Conservation (phyloP, 2,797 vertebrate genomes). For the Bryconaethiops microstoma region DNA sequence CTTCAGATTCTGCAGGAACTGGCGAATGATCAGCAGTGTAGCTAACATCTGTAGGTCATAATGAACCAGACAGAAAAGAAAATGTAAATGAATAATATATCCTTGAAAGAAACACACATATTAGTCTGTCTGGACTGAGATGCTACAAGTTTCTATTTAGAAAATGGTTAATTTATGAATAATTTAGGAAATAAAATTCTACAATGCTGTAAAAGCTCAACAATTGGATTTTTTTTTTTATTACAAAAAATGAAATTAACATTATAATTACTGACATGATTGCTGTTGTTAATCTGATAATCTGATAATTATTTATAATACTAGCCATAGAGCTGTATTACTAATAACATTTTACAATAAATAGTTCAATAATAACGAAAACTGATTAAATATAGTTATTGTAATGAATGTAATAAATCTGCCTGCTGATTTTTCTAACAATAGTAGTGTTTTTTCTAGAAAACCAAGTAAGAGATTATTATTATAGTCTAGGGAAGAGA, state of each 20-base stretch:
- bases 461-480: neutral
- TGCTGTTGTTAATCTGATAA: no score
- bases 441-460: neutral
- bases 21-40: constrained; percentile 94
- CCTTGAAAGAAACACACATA: neutral
- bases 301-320: no score
- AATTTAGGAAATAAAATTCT: neutral
- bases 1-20: constrained; percentile 94
- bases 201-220: neutral
- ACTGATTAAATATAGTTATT: no score
- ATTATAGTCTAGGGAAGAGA: neutral
- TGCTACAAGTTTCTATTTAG: neutral
- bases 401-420: neutral
- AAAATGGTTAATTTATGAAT: no score
- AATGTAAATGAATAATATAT: neutral
- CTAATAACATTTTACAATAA: no score
- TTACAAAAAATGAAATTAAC: no score
- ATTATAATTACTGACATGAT: no score
- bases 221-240: no score
- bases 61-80: neutral
- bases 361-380: no score
- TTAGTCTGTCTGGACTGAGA: neutral
- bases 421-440: neutral
- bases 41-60: constrained; percentile 87
- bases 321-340: no score